Conservation (phyloP, 2,888 invertebrate species). For the Cantharis nigra region DNA sequence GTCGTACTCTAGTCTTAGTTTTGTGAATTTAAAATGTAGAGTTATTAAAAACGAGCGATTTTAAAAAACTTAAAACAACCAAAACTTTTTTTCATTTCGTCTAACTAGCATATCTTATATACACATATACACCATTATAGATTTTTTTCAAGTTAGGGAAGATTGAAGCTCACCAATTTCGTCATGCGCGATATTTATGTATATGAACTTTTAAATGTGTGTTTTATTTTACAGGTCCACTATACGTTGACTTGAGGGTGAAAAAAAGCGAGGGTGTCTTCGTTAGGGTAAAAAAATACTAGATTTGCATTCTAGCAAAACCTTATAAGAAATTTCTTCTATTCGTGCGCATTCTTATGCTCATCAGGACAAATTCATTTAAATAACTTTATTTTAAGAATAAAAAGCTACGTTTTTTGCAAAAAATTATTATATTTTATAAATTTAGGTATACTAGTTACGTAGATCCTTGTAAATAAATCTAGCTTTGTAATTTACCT, state of each 20-base stretch:
- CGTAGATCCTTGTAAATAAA: not conserved
- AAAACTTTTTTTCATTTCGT: conserved; percentile 55
- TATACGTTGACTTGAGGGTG: conserved; percentile 55
- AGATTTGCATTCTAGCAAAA: conserved; percentile 55
- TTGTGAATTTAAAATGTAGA: not conserved
- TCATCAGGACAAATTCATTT: conserved; percentile 25
- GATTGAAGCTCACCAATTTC: conserved; percentile 48
- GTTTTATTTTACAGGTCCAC: conserved; percentile 43
- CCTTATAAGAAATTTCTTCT: conserved; percentile 46
- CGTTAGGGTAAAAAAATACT: conserved; percentile 57
- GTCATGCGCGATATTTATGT: conserved; percentile 42
- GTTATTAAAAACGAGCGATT: not conserved
- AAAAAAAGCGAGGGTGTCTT: conserved; percentile 58
- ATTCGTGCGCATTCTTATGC: conserved; percentile 17
- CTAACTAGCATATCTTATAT: conserved; percentile 58
- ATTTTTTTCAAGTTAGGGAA: conserved; percentile 57
- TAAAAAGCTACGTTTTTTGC: not conserved
- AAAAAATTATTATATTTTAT: not conserved
- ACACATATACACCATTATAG: conserved; percentile 58
- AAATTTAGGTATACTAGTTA: not conserved
- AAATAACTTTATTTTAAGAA: conserved; percentile 8
- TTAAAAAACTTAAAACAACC: conserved; percentile 39
- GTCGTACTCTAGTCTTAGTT: not conserved
- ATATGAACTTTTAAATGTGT: conserved; percentile 39
- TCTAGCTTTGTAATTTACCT: not conserved